Evolutionary conservation across 2,797 vertebrate species (phyloP).

Genomic region (Thaleichthys pacificus): DNA sequence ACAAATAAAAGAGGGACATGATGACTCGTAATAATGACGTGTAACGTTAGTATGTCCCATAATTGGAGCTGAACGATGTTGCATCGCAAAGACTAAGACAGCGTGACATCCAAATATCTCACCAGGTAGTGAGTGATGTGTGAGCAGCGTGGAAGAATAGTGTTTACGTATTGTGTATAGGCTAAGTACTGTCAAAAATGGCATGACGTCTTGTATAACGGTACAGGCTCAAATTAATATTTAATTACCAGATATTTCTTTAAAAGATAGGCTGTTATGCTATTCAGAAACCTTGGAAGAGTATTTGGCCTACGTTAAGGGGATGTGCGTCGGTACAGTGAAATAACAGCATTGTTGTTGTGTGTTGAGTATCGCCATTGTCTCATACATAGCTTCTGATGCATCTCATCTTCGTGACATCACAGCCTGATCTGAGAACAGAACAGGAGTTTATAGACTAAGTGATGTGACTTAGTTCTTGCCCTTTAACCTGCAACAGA

Average conservation of each 20-base stretch:
- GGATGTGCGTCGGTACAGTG: neutral
- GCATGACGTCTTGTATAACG: no score
- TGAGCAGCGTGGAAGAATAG: no score
- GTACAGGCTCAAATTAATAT: no score
- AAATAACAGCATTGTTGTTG: constrained; percentile 17
- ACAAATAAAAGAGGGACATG: neutral
- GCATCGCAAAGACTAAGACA: neutral
- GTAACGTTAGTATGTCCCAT: neutral
- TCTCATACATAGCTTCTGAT: constrained; percentile 11
- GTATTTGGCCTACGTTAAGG: neutral
- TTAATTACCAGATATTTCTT: no score
- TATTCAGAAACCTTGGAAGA: neutral
- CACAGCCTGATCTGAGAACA: constrained; percentile 17
- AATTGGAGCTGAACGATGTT: neutral
- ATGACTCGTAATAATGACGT: neutral
- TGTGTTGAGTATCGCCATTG: constrained; percentile 35
- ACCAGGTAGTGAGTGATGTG: no score
- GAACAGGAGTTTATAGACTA: constrained; percentile 10
- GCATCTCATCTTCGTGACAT: constrained; percentile 26
- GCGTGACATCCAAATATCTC: neutral
- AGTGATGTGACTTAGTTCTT: neutral
- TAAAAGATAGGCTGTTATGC: no score
- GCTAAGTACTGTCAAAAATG: no score
- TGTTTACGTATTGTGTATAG: no score
- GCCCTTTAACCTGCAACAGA: neutral